Percentiles rank a stretch among this genome's conserved stretches.
phyloP scores from a whole-genome alignment of 2,888 invertebrate genomes.

The Glaucopsyche alexis region DNA sequence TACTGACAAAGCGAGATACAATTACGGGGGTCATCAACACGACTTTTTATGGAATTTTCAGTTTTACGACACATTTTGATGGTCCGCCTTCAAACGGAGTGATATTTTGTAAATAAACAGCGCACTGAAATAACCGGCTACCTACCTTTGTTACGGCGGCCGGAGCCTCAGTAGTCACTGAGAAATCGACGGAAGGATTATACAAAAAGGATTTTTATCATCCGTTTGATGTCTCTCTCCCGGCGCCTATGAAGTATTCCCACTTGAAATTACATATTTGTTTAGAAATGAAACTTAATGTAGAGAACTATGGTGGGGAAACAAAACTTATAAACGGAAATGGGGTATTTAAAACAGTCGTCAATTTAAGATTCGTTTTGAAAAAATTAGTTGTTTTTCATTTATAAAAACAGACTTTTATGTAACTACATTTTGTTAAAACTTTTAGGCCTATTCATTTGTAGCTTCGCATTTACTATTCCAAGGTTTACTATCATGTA shows the following conservation, averaged over 20 bases:
- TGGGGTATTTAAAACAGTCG: not conserved
- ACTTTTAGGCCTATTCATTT: no score
- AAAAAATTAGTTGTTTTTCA: not conserved
- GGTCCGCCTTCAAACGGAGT: constrained; percentile 80
- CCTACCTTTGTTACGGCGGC: constrained; percentile 78
- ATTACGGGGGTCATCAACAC: constrained; percentile 79
- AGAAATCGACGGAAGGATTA: constrained; percentile 47
- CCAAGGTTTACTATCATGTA: not conserved
- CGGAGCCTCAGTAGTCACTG: constrained; percentile 54
- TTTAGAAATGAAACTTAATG: constrained; percentile 1
- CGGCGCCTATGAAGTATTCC: constrained; percentile 34
- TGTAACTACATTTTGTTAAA: no score
- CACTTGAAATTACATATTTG: constrained; percentile 11
- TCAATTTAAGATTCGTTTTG: not conserved
- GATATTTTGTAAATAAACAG: constrained; percentile 81
- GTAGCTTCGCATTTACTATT: no score
- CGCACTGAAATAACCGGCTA: constrained; percentile 78
- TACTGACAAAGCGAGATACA: constrained; percentile 66
- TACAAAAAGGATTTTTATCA: constrained; percentile 42
- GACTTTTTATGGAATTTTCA: constrained; percentile 79
- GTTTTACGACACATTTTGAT: constrained; percentile 78
- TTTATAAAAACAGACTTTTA: no score
- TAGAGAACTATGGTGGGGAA: not conserved
- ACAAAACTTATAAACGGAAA: not conserved
- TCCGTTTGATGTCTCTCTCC: constrained; percentile 39